A percentile compares a stretch with the other conserved stretches of the same genome.
Evolutionary conservation across 1,140 invertebrate genomes (phyloP).

Genomic region (Neoseiulus cucumeris): DNA sequence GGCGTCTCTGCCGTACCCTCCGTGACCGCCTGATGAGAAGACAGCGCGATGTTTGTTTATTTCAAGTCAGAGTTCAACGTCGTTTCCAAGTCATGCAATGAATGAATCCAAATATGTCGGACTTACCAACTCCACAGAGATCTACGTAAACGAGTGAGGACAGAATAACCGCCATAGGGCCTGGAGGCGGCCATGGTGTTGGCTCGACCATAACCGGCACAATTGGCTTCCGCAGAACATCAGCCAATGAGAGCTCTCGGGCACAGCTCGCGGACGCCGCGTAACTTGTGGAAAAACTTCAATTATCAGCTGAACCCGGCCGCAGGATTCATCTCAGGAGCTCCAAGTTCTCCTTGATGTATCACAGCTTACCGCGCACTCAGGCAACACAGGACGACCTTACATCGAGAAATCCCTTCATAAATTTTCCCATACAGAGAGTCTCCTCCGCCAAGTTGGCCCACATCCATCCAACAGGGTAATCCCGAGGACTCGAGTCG

Average conservation of each 20-base stretch:
- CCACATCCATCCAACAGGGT: conserved; percentile 33
- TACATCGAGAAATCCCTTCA: conserved; percentile 26
- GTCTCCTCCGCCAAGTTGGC: conserved; percentile 31
- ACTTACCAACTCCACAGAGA: conserved; percentile 24
- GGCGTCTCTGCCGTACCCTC: conserved; percentile 29
- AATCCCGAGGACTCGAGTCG: conserved; percentile 28
- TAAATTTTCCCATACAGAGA: conserved; percentile 30
- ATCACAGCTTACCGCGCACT: conserved; percentile 22
- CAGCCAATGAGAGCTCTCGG: conserved; percentile 30
- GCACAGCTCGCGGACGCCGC: conserved; percentile 29
- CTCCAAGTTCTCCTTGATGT: background rate
- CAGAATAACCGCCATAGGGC: conserved; percentile 29
- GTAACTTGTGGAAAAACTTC: conserved; percentile 21
- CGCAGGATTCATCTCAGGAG: background rate
- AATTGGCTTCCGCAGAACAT: conserved; percentile 30
- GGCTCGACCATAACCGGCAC: conserved; percentile 29
- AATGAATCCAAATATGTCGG: too few species aligned
- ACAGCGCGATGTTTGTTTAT: too few species aligned
- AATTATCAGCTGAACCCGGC: background rate
- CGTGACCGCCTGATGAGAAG: conserved; percentile 27
- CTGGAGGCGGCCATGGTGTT: conserved; percentile 31
- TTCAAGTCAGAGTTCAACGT: too few species aligned
- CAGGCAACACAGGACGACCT: conserved; percentile 20
- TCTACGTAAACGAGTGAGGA: conserved; percentile 31
- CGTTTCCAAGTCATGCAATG: too few species aligned